Percentiles rank a stretch among this genome's conserved stretches.
These are phyloP conservation scores for Promerops cafer DNA, from an alignment of 2,113 vertebrate genomes.

Conservation along the genomic window DNA sequence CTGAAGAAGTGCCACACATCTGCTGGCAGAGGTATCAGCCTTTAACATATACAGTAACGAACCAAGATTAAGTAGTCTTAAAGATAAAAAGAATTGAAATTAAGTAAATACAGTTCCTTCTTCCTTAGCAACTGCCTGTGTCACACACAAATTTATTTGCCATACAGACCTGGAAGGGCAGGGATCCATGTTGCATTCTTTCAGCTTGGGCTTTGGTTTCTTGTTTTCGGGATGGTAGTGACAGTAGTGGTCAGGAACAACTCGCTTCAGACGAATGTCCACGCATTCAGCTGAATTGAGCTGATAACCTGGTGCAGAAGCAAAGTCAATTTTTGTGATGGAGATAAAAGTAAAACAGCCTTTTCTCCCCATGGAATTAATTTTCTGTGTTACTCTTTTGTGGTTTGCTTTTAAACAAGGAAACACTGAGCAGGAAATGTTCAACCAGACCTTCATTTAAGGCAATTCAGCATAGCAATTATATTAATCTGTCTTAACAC, in stretches of 20 bases:
- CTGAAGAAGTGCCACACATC: neutral
- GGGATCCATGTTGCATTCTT: conserved; percentile 92
- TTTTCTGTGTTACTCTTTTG: neutral
- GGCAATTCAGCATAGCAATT: neutral
- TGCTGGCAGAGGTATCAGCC: neutral
- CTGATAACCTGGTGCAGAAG: conserved; percentile 81
- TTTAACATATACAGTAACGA: neutral
- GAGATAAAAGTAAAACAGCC: neutral
- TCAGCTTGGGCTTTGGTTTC: conserved; percentile 90
- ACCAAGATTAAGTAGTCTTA: neutral
- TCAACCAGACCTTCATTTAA: neutral
- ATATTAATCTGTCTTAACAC: neutral
- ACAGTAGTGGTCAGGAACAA: conserved; percentile 85
- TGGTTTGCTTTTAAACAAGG: neutral
- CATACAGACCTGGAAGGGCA: conserved; percentile 83
- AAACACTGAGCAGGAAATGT: neutral
- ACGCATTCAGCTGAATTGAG: conserved; percentile 90
- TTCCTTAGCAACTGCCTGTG: neutral
- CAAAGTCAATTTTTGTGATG: neutral
- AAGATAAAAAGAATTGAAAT: neutral
- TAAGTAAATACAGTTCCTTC: neutral
- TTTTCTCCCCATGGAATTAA: neutral
- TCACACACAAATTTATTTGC: neutral
- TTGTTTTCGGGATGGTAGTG: conserved; percentile 88
- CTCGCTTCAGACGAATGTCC: conserved; percentile 84